Evolutionary conservation across 2,888 invertebrate species (phyloP).

Genomic region (Morinoia aosen): DNA sequence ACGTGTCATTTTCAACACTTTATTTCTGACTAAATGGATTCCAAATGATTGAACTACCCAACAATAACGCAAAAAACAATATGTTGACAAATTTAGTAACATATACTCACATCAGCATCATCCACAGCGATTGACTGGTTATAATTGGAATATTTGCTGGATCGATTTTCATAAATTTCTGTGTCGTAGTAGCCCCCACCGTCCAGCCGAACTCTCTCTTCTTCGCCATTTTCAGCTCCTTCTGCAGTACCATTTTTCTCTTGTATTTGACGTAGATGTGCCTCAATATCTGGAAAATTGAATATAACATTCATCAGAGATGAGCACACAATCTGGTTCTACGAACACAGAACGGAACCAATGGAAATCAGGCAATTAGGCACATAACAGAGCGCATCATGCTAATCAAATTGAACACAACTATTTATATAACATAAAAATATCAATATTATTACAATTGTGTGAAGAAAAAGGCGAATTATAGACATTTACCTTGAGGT

Average conservation of each 20-base stretch:
- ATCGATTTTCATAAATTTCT: constrained; percentile 63
- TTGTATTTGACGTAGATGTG: constrained; percentile 55
- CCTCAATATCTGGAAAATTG: constrained; percentile 58
- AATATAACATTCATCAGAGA: background rate
- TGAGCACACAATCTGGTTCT: background rate
- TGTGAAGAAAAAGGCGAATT: background rate
- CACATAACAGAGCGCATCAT: too few species aligned
- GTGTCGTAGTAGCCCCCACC: constrained; percentile 65
- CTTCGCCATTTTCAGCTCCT: constrained; percentile 54
- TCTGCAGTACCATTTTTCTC: constrained; percentile 53
- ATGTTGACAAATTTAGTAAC: too few species aligned
- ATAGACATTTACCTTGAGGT: background rate
- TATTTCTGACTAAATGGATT: too few species aligned
- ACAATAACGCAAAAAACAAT: too few species aligned
- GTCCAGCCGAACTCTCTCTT: constrained; percentile 61
- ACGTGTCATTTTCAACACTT: too few species aligned
- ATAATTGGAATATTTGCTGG: constrained; percentile 66
- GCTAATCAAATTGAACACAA: too few species aligned
- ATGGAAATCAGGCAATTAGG: too few species aligned
- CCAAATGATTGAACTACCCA: too few species aligned
- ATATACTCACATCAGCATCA: constrained; percentile 44
- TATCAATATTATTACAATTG: background rate
- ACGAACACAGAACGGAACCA: too few species aligned
- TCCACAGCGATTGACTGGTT: constrained; percentile 65
- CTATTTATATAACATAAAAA: background rate